Evolutionary conservation across 2,113 vertebrate species (phyloP), one percentile per base, ranked within the genome.

Genomic region (Cynocephalus volans): DNA sequence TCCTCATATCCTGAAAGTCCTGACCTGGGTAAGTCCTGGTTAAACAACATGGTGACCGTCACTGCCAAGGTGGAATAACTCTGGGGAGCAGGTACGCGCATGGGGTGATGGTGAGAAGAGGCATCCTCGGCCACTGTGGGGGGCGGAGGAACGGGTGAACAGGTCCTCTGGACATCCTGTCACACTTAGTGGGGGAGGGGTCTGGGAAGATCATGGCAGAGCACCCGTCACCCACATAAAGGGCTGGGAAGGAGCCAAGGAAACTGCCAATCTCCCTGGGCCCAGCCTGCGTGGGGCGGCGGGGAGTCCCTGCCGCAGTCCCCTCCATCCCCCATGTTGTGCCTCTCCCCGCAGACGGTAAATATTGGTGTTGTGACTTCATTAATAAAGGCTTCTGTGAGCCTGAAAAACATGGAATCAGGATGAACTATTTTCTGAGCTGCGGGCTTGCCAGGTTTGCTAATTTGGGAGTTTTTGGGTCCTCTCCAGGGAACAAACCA

Each of bases 291-390:
- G 17, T 19, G 70, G 96, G 80, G 96, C 95, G 97, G 62, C 2
- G 23, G 96, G 95, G 96, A 97, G 96, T 95, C 93, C 95, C 95
- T n/a, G 6, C 15, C 2, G 33, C 72, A 75, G 88, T 88, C 93
- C 92, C 96, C 73, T 94, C 96, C 97, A 52, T 80, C 97, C 96
- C 97, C 96, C 91, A 52, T 98, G 98, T 98, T 98, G 98, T 97
- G 97, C 97, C 96, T 98, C 97, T 98, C 95, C 95, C 97, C 28
- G 41, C 97, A 98, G 98, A 98, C 97, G 88, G 98, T 98, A 98
- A 98, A 98, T 98, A 98, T 98, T 98, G 98, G 98, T 98, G 98
- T 98, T 98, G 97, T 98, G 98, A 98, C 97, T 98, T 98, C 97
- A 98, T 98, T 98, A 98, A 98, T 98, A 98, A 98, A 98, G 98